Evolutionary conservation across 2,113 vertebrate species (phyloP), one percentile per base, ranked within the genome.

Genomic region (Gymnobelideus leadbeateri): DNA sequence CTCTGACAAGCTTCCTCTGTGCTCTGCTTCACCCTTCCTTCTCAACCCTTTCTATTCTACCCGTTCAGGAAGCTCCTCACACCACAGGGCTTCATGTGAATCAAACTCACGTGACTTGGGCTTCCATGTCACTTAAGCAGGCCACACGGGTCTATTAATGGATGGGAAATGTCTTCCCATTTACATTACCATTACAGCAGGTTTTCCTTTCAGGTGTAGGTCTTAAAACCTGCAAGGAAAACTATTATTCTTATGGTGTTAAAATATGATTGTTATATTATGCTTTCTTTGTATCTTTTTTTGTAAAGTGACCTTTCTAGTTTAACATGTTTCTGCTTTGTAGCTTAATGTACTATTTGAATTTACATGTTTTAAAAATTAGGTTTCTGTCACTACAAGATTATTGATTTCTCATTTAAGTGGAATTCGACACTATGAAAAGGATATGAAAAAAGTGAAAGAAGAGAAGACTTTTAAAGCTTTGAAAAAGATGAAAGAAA

Each of bases 341-440:
- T 89, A 51, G 3, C 91, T 46, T 93, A 49, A 93, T 93, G 24
- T 50, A 92, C 3, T 92, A 14, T 91, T 84, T 94, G 89, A 94
- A 95, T 96, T 91, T 54, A 93, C 11, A 84, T 77, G 53, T 97
- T 96, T 94, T 96, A 94, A 50, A 26, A 93, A 93, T 96, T 97
- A 99, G 99, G 99, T 99, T 51, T 98, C 98, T 37, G 98, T 99
- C 98, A 99, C 99, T 14, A 98, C 99, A 52, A 99, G 99, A 89
- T 98, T 99, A 98, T 96, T 99, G 92, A 98, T 99, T 95, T 99
- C 99, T 55, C 99, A 99, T 93, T 97, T 99, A 96, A 99, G 99
- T 97, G 99, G 99, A 31, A 99, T 99, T 96, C 99, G 99, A 92
- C 99, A 99, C 96, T 99, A 99, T 95, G 99, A 99, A 96, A 99